Evolutionary conservation across 2,888 invertebrate genomes (phyloP).

Genomic region (Zaprionus lineosus): DNA sequence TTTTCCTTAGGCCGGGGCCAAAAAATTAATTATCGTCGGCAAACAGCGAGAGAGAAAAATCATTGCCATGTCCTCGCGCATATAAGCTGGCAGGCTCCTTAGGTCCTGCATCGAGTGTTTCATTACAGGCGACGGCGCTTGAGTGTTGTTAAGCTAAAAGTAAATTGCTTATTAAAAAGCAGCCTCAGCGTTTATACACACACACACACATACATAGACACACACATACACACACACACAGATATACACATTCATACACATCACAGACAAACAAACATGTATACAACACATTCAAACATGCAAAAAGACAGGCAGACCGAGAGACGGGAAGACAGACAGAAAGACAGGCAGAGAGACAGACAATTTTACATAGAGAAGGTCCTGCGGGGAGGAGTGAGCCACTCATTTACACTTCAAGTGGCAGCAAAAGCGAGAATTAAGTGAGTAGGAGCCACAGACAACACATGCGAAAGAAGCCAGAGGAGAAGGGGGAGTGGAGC

Average conservation of each 20-base stretch:
- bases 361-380: no score
- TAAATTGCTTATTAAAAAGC: constrained; percentile 74
- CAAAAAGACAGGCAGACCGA: not conserved
- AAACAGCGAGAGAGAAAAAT: constrained; percentile 51
- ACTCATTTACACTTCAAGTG: constrained; percentile 75
- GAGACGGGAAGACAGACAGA: not conserved
- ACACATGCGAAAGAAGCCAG: constrained; percentile 18
- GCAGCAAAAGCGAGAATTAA: constrained; percentile 67
- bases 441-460: constrained; percentile 56
- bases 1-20: constrained; percentile 33
- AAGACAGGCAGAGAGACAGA: not conserved
- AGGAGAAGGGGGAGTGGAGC: not conserved
- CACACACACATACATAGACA: constrained; percentile 20
- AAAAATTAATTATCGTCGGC: constrained; percentile 72
- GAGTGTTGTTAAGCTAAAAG: constrained; percentile 70
- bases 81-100: constrained; percentile 54
- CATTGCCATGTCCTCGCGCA: constrained; percentile 37
- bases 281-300: no score
- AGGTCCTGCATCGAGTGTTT: constrained; percentile 52
- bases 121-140: constrained; percentile 61
- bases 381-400: constrained; percentile 32
- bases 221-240: constrained; percentile 4
- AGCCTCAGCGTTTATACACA: constrained; percentile 40
- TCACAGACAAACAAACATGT: no score
- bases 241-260: no score